Evolutionary conservation across 2,888 invertebrate genomes (phyloP).

Genomic region (Myopa testacea): DNA sequence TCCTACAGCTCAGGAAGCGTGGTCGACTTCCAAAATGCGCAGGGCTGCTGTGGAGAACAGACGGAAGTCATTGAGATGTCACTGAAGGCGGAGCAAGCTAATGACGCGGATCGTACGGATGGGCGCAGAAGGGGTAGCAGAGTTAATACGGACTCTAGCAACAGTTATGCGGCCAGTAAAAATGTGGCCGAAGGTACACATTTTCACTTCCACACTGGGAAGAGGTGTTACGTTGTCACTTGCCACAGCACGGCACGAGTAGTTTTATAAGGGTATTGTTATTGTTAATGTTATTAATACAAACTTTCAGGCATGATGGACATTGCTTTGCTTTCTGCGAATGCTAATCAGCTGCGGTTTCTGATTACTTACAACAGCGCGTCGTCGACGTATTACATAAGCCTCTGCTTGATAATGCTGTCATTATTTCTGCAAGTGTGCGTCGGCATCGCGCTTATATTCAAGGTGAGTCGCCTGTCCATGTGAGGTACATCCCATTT

Average conservation of each 20-base stretch:
- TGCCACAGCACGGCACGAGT: too few species aligned
- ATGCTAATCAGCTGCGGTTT: constrained; percentile 78
- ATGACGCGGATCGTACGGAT: constrained; percentile 8
- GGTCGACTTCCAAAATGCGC: not conserved
- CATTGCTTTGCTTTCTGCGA: constrained; percentile 77
- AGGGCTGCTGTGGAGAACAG: constrained; percentile 17
- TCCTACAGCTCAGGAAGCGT: constrained; percentile 27
- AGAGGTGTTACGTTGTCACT: too few species aligned
- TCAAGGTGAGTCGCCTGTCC: constrained; percentile 69
- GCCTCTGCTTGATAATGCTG: constrained; percentile 71
- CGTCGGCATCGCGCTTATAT: constrained; percentile 74
- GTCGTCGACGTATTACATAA: constrained; percentile 72
- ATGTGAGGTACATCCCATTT: not conserved
- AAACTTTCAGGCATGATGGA: constrained; percentile 74
- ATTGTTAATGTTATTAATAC: not conserved
- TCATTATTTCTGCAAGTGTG: constrained; percentile 75
- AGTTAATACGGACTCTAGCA: constrained; percentile 11
- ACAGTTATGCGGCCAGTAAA: constrained; percentile 61
- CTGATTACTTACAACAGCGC: constrained; percentile 73
- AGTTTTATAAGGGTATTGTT: not conserved
- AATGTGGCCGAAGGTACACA: constrained; percentile 62
- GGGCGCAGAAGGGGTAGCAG: constrained; percentile 41
- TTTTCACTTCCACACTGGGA: not conserved
- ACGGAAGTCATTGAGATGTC: constrained; percentile 12
- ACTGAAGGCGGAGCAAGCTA: not conserved